These are phyloP conservation scores for Strigamia maritima DNA, from an alignment of 2,888 invertebrate species.

Conservation along the genomic window DNA sequence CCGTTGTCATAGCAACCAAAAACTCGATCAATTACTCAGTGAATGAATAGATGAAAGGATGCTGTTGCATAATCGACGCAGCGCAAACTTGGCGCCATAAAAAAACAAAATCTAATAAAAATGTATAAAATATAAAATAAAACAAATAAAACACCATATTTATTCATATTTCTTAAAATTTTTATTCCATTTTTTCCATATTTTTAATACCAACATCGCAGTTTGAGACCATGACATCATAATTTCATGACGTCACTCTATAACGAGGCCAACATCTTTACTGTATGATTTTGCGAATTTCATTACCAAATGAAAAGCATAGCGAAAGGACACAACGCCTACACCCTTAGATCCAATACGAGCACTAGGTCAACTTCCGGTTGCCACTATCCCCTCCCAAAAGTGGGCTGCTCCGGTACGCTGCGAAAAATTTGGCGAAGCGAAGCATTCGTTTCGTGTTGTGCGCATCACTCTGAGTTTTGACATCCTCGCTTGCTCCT, in stretches of 20 bases:
- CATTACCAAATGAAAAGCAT: neutral
- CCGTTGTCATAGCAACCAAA: neutral
- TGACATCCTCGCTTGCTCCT: neutral
- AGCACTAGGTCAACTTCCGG: neutral
- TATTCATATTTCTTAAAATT: too few species aligned
- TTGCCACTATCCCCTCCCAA: neutral
- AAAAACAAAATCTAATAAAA: too few species aligned
- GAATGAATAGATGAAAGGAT: neutral
- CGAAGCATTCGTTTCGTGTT: neutral
- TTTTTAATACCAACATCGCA: too few species aligned
- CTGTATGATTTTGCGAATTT: neutral
- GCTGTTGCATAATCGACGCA: neutral
- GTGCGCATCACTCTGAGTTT: slow-evolving; percentile 2
- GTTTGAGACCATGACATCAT: too few species aligned
- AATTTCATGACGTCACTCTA: too few species aligned
- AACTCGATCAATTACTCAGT: neutral
- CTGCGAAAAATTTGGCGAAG: neutral
- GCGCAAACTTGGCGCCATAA: neutral
- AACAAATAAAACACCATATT: too few species aligned
- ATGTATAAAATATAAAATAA: too few species aligned
- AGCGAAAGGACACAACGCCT: neutral
- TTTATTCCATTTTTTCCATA: too few species aligned
- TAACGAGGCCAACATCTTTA: too few species aligned
- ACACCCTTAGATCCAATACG: too few species aligned
- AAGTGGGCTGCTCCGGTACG: neutral